These are phyloP conservation scores for Cepphus grylle DNA, from an alignment of 2,113 vertebrate genomes.

Conservation along the genomic window DNA sequence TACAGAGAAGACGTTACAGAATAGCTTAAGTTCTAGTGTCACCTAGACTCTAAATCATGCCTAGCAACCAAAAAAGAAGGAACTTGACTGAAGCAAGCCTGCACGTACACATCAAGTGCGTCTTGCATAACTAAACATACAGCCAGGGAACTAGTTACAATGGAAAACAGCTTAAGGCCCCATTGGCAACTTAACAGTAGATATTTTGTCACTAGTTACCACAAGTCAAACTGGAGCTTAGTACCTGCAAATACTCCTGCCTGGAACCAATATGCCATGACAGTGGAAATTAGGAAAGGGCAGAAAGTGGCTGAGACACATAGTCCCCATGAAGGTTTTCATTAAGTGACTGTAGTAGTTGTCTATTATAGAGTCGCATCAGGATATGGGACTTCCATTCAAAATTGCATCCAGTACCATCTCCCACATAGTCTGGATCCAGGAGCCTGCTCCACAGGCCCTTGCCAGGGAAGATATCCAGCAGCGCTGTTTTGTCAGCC, in stretches of 20 bases:
- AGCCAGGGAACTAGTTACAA: background rate
- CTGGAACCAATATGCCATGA: background rate
- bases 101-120: background rate
- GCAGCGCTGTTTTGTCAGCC: background rate
- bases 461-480: background rate
- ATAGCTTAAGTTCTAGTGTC: background rate
- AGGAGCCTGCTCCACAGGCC: background rate
- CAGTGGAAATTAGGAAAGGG: background rate
- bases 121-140: background rate
- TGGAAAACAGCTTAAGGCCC: background rate
- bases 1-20: background rate
- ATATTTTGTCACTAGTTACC: background rate
- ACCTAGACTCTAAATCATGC: background rate
- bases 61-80: background rate
- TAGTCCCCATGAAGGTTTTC: background rate
- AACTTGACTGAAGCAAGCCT: background rate
- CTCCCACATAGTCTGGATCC: background rate
- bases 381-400: rapidly evolving
- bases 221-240: background rate
- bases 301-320: background rate
- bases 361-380: background rate
- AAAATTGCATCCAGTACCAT: background rate
- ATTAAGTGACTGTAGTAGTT: background rate
- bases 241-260: background rate
- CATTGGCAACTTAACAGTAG: background rate